phyloP scores from a whole-genome alignment of 1,140 invertebrate species.

The Ips nitidus region DNA sequence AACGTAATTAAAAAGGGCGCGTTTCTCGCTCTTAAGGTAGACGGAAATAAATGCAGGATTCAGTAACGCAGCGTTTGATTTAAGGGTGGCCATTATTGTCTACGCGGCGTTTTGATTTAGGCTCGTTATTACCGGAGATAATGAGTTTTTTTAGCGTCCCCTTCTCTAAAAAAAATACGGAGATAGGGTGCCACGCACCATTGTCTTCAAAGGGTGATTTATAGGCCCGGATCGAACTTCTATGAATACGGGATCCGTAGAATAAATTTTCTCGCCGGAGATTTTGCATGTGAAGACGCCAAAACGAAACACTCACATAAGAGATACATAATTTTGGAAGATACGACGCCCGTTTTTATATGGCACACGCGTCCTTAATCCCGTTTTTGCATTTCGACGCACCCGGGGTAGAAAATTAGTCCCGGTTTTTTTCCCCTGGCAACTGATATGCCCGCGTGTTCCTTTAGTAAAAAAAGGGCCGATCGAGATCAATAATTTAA shows the following conservation, averaged over 20 bases:
- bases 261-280: neutral
- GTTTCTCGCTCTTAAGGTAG: neutral
- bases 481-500: constrained; percentile 27
- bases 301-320: too few species aligned
- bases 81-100: constrained; percentile 20
- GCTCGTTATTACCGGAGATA: constrained; percentile 30
- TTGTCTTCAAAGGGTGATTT: constrained; percentile 32
- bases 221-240: constrained; percentile 13
- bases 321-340: neutral
- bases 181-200: constrained; percentile 28
- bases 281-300: neutral
- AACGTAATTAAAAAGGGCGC: constrained; percentile 22
- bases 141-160: constrained; percentile 28
- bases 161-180: constrained; percentile 9
- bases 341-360: neutral
- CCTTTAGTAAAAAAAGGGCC: neutral
- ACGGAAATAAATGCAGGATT: neutral
- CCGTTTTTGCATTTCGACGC: constrained; percentile 14
- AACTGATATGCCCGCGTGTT: constrained; percentile 2
- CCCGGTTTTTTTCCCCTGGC: constrained; percentile 7
- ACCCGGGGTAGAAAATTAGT: constrained; percentile 17
- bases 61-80: constrained; percentile 11
- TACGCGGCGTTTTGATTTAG: constrained; percentile 29
- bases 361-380: constrained; percentile 5
- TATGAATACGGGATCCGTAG: constrained; percentile 9